Evolutionary conservation across 2,113 vertebrate species (phyloP).

Genomic region (Chloroceryle aenea): DNA sequence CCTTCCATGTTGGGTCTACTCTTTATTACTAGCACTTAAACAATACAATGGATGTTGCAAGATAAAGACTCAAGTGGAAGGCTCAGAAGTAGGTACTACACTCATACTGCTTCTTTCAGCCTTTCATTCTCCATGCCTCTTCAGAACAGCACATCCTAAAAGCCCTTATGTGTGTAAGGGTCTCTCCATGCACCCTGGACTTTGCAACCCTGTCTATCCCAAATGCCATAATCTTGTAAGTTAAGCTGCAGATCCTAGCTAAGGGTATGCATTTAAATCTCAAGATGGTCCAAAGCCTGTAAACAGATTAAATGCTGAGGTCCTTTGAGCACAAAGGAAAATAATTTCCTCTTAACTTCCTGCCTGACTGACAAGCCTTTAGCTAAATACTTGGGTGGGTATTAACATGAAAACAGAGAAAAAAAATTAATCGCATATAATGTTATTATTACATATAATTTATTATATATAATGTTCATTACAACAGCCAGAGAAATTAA

Average conservation of each 20-base stretch:
- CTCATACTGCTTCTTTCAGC: neutral
- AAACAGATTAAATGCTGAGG: constrained; percentile 44
- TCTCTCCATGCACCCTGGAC: neutral
- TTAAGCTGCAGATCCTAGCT: neutral
- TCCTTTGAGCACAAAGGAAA: neutral
- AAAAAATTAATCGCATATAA: too few relatives aligned
- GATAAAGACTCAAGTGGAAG: neutral
- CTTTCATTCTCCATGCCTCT: neutral
- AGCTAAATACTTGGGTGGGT: too few relatives aligned
- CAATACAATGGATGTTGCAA: neutral
- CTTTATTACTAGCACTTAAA: neutral
- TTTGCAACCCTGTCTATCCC: neutral
- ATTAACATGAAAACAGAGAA: neutral
- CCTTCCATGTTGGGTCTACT: neutral
- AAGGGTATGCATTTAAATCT: neutral
- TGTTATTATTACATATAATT: too few relatives aligned
- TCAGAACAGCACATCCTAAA: neutral
- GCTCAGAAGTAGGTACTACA: neutral
- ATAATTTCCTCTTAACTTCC: neutral
- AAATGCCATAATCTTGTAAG: neutral
- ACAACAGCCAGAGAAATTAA: neutral
- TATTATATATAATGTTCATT: neutral
- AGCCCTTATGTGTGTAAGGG: rapidly evolving
- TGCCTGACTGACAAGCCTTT: neutral
- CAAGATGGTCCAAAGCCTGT: neutral